These are phyloP conservation scores for Poecilobothrus nobilitatus DNA, from an alignment of 2,888 invertebrate genomes.

Conservation along the genomic window DNA sequence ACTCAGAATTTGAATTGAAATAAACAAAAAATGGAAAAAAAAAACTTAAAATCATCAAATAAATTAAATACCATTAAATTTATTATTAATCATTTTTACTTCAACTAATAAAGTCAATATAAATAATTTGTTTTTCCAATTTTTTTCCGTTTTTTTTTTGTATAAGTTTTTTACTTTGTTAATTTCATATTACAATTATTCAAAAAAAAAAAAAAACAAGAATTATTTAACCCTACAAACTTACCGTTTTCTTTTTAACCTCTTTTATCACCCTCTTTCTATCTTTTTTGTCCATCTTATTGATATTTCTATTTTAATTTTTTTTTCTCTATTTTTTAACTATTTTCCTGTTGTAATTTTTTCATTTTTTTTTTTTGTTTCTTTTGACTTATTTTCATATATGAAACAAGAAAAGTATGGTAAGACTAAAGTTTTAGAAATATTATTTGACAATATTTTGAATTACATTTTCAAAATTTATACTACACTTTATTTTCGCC, in stretches of 20 bases:
- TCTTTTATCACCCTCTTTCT: background rate
- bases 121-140: background rate
- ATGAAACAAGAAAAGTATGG: no score
- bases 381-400: no score
- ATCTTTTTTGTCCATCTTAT: no score
- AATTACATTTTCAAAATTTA: no score
- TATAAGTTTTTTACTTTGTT: background rate
- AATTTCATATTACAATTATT: background rate
- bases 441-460: no score
- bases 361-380: no score
- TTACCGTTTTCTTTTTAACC: background rate
- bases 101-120: background rate
- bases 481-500: no score
- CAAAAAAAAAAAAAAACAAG: background rate
- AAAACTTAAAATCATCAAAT: background rate
- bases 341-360: no score
- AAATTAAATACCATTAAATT: constrained; percentile 1
- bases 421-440: no score
- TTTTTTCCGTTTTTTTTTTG: background rate
- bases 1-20: no score
- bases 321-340: no score
- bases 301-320: no score
- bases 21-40: background rate
- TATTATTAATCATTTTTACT: background rate
- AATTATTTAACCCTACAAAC: background rate